A percentile compares a stretch with the other conserved stretches of the same genome.
Evolutionary conservation across 2,797 vertebrate genomes (phyloP).

Genomic region (Tragelaphus oryx): DNA sequence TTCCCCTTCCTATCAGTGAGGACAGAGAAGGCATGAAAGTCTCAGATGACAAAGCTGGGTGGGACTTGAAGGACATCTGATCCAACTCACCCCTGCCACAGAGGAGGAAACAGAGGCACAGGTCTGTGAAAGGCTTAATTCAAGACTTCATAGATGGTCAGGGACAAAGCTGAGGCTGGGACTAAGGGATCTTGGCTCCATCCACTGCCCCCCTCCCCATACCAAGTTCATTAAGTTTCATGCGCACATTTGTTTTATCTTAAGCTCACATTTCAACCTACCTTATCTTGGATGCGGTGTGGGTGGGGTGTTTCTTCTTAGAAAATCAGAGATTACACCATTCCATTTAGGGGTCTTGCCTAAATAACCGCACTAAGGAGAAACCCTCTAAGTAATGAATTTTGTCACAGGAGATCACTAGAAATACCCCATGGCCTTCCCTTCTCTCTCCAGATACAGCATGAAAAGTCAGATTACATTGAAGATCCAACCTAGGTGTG

Average conservation of each 20-base stretch:
- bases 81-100: neutral
- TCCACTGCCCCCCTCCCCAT: neutral
- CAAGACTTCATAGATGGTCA: neutral
- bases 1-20: neutral
- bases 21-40: neutral
- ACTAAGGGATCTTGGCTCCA: neutral
- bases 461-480: neutral
- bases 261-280: slow-evolving; percentile 14
- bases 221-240: neutral
- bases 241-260: neutral
- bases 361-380: neutral
- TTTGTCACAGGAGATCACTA: neutral
- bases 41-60: neutral
- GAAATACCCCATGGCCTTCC: neutral
- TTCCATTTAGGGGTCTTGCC: neutral
- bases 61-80: neutral
- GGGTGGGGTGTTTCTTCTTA: slow-evolving; percentile 4
- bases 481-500: neutral
- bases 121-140: neutral
- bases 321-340: slow-evolving; percentile 15
- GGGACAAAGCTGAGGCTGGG: neutral
- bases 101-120: neutral
- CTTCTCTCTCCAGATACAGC: neutral
- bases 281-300: neutral
- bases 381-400: neutral